Base-by-base conservation (phyloP, 2,888 invertebrate genomes). In the Synergus laeviventris region DNA sequence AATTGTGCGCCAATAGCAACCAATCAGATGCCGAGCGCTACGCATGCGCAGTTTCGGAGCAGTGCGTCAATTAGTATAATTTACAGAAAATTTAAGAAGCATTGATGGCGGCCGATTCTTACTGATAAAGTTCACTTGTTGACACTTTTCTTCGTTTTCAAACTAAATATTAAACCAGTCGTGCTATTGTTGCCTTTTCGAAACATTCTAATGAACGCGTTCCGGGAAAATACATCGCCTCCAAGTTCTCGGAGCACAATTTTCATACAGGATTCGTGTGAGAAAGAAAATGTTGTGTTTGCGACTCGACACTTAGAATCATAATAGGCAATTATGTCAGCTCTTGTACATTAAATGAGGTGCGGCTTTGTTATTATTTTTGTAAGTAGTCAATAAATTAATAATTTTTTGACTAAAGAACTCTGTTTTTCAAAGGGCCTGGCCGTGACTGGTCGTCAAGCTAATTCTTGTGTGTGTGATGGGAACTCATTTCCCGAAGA, bases 91-190 rank as follows among this genome's bases (percentile, higher is more conserved):
- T 56, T 45, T 66, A 66, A 66, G 66, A 42, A 66, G 21, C 31
- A 70, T 45, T 70, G 49, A 70, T 70, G 70, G 70, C 70, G 70
- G 70, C 70, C n/a, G 49, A 70, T 70, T 70, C 45, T 49, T 49
- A n/a, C 45, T 70, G 70, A 70, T 49, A 70, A 70, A 70, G 49
- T 70, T 70, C n/a, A 54, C 49, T 70, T 70, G 70, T 70, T 70
- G 70, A 70, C 70, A 54, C 49, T 70, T 24, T 66, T 54, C 49
- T 9, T 31, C 49, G 70, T 31, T 70, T 70, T 18, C 31, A 70
- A 70, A 70, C 70, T 36, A 70, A 70, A 54, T 70, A 70, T 70
- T 49, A 70, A 49, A 24, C 49, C 49, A 49, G 36, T 54, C 36
- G 18, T 49, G 45, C 24, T 66, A 66, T 45, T 45, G 16, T 66